A percentile compares a stretch with the other conserved stretches of the same genome.
Evolutionary conservation across 2,888 invertebrate species (phyloP).

Genomic region (Eupithecia pulchellata): DNA sequence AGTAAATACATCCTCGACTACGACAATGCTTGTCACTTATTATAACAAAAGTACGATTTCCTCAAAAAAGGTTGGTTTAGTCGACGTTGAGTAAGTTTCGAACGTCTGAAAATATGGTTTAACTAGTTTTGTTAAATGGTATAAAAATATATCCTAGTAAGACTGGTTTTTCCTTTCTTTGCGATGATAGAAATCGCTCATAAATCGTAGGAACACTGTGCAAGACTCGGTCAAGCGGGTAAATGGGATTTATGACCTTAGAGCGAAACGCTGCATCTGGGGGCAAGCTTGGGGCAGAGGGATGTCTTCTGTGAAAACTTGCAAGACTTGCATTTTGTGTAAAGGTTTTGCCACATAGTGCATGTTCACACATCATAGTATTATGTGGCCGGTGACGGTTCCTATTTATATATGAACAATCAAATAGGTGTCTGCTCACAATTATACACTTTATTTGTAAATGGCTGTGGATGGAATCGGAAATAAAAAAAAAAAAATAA

Average conservation of each 20-base stretch:
- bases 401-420: too few species aligned
- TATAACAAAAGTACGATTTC: neutral
- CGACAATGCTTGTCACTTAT: neutral
- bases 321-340: neutral
- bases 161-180: neutral
- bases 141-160: neutral
- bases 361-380: neutral
- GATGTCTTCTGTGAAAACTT: neutral
- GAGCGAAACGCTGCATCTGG: neutral
- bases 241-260: slow-evolving; percentile 4
- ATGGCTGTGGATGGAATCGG: too few species aligned
- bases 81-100: neutral
- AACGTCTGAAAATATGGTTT: neutral
- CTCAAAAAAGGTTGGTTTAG: neutral
- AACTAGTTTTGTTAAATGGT: neutral
- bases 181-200: slow-evolving; percentile 1
- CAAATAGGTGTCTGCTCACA: too few species aligned
- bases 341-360: neutral
- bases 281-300: neutral
- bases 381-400: too few species aligned
- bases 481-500: too few species aligned
- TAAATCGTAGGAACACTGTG: slow-evolving; percentile 1
- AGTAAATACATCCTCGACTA: too few species aligned
- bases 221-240: slow-evolving; percentile 2
- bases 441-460: too few species aligned